Base-by-base conservation (phyloP, 2,888 invertebrate genomes). In the Gymnosoma rotundatum region DNA sequence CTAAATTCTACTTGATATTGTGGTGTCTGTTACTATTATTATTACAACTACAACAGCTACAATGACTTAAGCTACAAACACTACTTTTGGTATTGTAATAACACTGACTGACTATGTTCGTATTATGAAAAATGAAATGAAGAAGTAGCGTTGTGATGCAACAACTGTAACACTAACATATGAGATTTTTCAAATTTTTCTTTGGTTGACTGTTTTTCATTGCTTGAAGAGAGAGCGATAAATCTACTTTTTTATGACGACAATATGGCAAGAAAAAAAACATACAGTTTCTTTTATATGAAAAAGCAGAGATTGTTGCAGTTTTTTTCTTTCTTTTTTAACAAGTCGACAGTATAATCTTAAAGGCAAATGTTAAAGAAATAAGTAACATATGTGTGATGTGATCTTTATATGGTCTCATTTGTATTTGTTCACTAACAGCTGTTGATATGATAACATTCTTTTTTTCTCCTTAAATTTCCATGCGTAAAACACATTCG, bases 1-100 rank as follows among this genome's bases (percentile, higher is more conserved):
- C 60, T 81, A 78, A 84, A 84, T 84, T 84, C 76, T 74, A 81
- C 73, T 81, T 81, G 80, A 81, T 73, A 58, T 73, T 76, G 78
- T 81, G 80, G 80, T 81, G 80, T 74, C 73, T 81, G 69, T 69
- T 69, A 69, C 78, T 73, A 81, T 81, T 81, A 81, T 81, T 84
- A 73, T 73, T 64, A 12, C 42, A 12, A 42, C 42, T 12, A 7
- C 42, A 42, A 42, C 12, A 42, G 4, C 42, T 42, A 12, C 42
- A 12, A 42, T 42, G 12, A 42, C 42, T 42, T 6, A 42, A 42
- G 12, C 12, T 42, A 3, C 42, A 2, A 42, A 10, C 64, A 67
- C 75, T 56, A 32, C 67, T 32, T 14, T 10, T 42, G 14, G 6
- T 14, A 48, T 16, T 48, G 48, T 16, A 48, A 9, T 38, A 73